Evolutionary conservation across 1,140 invertebrate species (phyloP).

Genomic region (Formica selysi): DNA sequence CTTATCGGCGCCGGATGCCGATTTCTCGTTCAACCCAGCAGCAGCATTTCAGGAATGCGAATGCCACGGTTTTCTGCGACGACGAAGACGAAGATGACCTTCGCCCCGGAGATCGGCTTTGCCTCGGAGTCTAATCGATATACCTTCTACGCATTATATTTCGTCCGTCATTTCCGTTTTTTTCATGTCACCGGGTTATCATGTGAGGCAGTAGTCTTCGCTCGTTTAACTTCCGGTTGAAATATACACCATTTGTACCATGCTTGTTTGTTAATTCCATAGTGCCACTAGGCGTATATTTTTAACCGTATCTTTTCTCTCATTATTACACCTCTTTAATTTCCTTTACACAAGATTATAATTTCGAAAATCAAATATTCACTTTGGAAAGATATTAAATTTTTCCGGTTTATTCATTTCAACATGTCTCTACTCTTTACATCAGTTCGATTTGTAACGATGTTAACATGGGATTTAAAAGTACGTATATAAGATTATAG

Average conservation of each 20-base stretch:
- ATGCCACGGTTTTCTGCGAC: slow-evolving; percentile 65
- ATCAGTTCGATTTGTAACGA: neutral
- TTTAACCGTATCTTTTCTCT: neutral
- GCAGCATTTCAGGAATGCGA: slow-evolving; percentile 81
- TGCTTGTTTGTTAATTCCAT: neutral
- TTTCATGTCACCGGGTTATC: slow-evolving; percentile 2
- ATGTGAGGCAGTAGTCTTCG: neutral
- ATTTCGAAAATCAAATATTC: neutral
- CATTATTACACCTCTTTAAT: neutral
- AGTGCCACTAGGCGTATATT: neutral
- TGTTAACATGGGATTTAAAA: neutral
- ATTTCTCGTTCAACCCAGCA: slow-evolving; percentile 74
- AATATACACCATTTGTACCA: neutral
- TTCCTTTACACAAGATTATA: too few species aligned
- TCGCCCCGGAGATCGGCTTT: slow-evolving; percentile 60
- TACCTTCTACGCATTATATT: slow-evolving; percentile 38
- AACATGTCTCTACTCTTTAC: neutral
- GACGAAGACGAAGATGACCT: slow-evolving; percentile 45
- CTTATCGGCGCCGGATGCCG: slow-evolving; percentile 79
- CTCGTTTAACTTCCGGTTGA: slow-evolving; percentile 32
- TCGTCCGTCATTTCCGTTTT: slow-evolving; percentile 34
- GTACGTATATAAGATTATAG: neutral
- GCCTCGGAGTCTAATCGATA: slow-evolving; percentile 37
- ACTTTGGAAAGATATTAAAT: neutral
- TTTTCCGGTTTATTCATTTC: neutral